A percentile compares a stretch with the other conserved stretches of the same genome.
Evolutionary conservation across 2,797 vertebrate genomes (phyloP).

Genomic region (Sebastiscus tertius): DNA sequence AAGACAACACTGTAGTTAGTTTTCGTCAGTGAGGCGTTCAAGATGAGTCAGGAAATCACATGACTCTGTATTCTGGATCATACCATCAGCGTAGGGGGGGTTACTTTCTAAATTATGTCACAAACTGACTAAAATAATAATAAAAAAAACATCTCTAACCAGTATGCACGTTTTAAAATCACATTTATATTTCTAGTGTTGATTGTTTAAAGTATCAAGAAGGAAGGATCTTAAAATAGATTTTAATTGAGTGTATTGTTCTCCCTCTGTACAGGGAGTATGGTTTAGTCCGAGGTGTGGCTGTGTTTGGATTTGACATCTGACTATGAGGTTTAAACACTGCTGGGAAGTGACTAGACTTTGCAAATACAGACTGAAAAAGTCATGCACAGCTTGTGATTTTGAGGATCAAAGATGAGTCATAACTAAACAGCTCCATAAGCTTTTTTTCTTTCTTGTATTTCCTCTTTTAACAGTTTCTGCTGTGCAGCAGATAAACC

Average conservation of each 20-base stretch:
- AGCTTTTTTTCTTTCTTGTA: not conserved
- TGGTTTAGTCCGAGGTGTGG: constrained; percentile 4
- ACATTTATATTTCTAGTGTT: fast-evolving
- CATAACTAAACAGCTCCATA: not conserved
- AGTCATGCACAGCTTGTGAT: too few species aligned
- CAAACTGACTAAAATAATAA: not conserved
- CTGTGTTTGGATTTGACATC: not conserved
- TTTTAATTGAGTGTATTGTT: fast-evolving
- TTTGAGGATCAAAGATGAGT: too few species aligned
- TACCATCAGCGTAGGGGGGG: constrained; percentile 31
- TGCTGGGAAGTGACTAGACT: not conserved
- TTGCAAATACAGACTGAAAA: too few species aligned
- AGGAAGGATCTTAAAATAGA: fast-evolving
- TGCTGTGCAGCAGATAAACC: not conserved
- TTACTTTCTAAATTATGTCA: not conserved
- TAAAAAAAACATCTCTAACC: fast-evolving
- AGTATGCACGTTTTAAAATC: fast-evolving
- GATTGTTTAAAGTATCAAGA: fast-evolving
- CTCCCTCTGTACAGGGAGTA: fast-evolving
- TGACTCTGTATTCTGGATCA: too few species aligned
- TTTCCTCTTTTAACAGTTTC: not conserved
- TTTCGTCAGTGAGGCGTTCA: not conserved
- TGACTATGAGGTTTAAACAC: not conserved
- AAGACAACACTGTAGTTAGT: fast-evolving
- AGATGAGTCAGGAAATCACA: too few species aligned